Conservation (phyloP, 1,140 invertebrate species). For the Caenorhabditis tropicalis region DNA sequence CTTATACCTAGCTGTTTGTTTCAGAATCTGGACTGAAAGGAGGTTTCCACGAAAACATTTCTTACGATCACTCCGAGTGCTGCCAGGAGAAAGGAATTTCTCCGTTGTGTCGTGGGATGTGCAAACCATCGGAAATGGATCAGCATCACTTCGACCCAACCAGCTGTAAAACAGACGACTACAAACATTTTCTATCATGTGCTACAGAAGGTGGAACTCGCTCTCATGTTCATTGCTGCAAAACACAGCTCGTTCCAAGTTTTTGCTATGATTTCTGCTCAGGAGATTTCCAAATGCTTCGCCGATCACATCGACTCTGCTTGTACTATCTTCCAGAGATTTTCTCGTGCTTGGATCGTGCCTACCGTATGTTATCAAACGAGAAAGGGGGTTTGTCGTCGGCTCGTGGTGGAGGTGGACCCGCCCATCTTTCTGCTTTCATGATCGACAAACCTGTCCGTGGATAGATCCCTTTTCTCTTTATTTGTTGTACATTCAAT, state of each 20-base stretch:
- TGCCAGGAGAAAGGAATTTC: slow-evolving; percentile 61
- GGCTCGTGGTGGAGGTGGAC: slow-evolving; percentile 31
- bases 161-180: slow-evolving; percentile 62
- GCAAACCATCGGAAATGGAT: slow-evolving; percentile 56
- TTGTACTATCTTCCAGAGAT: slow-evolving; percentile 64
- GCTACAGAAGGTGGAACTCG: slow-evolving; percentile 58
- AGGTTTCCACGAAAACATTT: slow-evolving; percentile 61
- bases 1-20: background rate
- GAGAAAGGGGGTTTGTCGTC: slow-evolving; percentile 31
- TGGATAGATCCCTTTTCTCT: slow-evolving; percentile 16
- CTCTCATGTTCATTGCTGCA: slow-evolving; percentile 60
- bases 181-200: slow-evolving; percentile 59
- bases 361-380: slow-evolving; percentile 54
- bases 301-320: slow-evolving; percentile 58
- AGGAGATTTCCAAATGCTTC: slow-evolving; percentile 57
- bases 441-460: slow-evolving; percentile 39
- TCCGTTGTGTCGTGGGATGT: slow-evolving; percentile 56
- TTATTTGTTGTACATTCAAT: background rate
- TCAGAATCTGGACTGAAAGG: slow-evolving; percentile 57
- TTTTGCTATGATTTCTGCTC: slow-evolving; percentile 63
- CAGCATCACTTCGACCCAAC: slow-evolving; percentile 59
- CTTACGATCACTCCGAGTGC: slow-evolving; percentile 60
- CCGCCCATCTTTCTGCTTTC: slow-evolving; percentile 25
- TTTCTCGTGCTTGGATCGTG: slow-evolving; percentile 59
- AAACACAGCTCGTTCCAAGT: slow-evolving; percentile 57